Conservation (phyloP, 2,888 invertebrate species). For the Podabrus alpinus region DNA sequence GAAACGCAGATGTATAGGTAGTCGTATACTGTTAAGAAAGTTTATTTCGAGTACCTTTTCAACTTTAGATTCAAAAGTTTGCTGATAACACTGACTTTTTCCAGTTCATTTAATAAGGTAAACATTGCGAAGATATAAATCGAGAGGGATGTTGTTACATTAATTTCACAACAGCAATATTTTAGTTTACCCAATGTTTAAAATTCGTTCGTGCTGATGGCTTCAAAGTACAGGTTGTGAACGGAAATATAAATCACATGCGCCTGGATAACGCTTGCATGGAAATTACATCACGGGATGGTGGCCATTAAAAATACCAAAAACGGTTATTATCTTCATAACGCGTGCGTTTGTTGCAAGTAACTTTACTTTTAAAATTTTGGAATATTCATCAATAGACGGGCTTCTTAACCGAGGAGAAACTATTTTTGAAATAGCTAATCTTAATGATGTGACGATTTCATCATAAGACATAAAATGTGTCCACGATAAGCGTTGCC, state of each 20-base stretch:
- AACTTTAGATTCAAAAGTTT: slow-evolving; percentile 3
- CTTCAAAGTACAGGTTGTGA: slow-evolving; percentile 48
- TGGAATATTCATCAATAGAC: not conserved
- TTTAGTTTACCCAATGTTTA: slow-evolving; percentile 43
- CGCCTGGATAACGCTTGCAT: slow-evolving; percentile 41
- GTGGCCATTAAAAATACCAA: slow-evolving; percentile 42
- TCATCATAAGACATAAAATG: slow-evolving; percentile 33
- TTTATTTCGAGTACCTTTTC: not conserved
- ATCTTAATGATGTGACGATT: slow-evolving; percentile 35
- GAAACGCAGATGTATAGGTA: not conserved
- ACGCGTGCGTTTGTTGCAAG: slow-evolving; percentile 24
- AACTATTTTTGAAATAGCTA: not conserved
- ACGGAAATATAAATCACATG: slow-evolving; percentile 49
- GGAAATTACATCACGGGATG: slow-evolving; percentile 40
- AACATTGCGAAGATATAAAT: slow-evolving; percentile 26
- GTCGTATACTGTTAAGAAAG: not conserved
- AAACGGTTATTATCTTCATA: slow-evolving; percentile 31
- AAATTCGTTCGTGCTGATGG: slow-evolving; percentile 49
- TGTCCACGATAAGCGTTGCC: slow-evolving; percentile 16
- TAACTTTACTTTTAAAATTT: slow-evolving; percentile 11
- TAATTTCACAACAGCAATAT: slow-evolving; percentile 30
- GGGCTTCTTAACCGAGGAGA: not conserved
- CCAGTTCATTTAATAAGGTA: slow-evolving; percentile 28
- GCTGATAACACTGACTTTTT: slow-evolving; percentile 20
- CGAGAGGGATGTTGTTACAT: slow-evolving; percentile 27